A percentile compares a stretch with the other conserved stretches of the same genome.
These are phyloP conservation scores for Harpagoxenus sublaevis DNA, from an alignment of 2,888 invertebrate genomes.

Conservation along the genomic window DNA sequence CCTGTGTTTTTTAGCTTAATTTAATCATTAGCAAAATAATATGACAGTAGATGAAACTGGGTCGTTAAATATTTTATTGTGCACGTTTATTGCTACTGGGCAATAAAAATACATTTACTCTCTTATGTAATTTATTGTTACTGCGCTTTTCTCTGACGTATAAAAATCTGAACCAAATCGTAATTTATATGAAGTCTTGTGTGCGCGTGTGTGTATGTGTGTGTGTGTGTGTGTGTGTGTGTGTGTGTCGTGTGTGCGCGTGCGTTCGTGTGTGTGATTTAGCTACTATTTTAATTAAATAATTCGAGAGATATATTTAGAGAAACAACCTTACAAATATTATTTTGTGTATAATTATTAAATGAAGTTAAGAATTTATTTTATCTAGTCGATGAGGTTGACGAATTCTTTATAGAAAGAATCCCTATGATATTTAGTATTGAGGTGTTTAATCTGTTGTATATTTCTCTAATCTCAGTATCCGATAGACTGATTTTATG, in stretches of 20 bases:
- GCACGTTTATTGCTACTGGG: slow-evolving; percentile 43
- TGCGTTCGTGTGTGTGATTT: background rate
- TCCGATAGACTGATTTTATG: slow-evolving; percentile 35
- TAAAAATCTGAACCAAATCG: slow-evolving; percentile 27
- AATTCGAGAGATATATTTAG: background rate
- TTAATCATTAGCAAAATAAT: slow-evolving; percentile 25
- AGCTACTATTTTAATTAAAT: background rate
- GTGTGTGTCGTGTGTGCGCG: no score
- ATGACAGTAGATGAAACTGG: slow-evolving; percentile 6
- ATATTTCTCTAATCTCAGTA: background rate
- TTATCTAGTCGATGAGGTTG: slow-evolving; percentile 19
- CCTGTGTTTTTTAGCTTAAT: slow-evolving; percentile 27
- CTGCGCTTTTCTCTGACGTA: slow-evolving; percentile 11
- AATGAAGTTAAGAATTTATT: slow-evolving; percentile 7
- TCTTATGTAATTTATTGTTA: slow-evolving; percentile 45
- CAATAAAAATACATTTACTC: slow-evolving; percentile 38
- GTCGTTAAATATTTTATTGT: slow-evolving; percentile 20
- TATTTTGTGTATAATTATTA: slow-evolving; percentile 21
- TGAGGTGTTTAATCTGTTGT: slow-evolving; percentile 7
- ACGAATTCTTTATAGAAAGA: slow-evolving; percentile 10
- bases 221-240: no score
- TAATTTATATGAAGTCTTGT: slow-evolving; percentile 8
- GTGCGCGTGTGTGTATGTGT: no score
- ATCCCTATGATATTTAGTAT: slow-evolving; percentile 24
- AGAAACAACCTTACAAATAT: slow-evolving; percentile 6